Percentiles rank a stretch among this genome's conserved stretches.
These are phyloP conservation scores for Plecotus auritus DNA, from an alignment of 2,113 vertebrate genomes.

Conservation along the genomic window DNA sequence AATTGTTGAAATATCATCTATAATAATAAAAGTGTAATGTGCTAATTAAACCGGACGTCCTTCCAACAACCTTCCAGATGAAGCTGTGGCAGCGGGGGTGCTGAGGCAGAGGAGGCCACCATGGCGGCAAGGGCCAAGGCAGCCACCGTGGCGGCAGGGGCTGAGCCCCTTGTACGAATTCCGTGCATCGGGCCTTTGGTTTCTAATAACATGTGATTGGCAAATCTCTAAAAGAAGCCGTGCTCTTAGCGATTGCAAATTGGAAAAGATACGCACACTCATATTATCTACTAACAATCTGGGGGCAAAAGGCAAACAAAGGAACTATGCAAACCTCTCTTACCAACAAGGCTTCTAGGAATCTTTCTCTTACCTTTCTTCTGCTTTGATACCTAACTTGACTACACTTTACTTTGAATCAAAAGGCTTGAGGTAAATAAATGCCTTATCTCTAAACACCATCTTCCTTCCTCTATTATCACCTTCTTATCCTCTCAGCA, in stretches of 20 bases:
- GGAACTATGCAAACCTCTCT: not conserved
- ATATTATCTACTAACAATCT: not conserved
- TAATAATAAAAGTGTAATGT: too few species aligned
- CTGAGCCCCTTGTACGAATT: too few species aligned
- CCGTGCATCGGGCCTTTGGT: too few species aligned
- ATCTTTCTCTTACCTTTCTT: not conserved
- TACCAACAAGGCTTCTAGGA: not conserved
- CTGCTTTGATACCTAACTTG: not conserved
- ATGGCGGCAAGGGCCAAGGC: too few species aligned
- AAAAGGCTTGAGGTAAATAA: not conserved
- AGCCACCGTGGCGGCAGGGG: too few species aligned
- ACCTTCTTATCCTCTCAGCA: not conserved
- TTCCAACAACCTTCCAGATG: too few species aligned
- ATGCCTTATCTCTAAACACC: not conserved
- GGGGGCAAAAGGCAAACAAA: not conserved
- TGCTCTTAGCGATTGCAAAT: not conserved
- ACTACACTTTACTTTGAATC: not conserved
- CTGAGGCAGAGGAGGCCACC: too few species aligned
- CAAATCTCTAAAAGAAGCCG: not conserved
- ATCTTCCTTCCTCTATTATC: not conserved
- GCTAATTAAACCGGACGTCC: too few species aligned
- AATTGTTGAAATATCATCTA: not conserved
- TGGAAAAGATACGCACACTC: not conserved
- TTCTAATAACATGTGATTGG: not conserved
- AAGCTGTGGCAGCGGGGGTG: rapidly evolving